Base-by-base conservation (phyloP, 1,140 invertebrate genomes). In the Grapholita molesta region DNA sequence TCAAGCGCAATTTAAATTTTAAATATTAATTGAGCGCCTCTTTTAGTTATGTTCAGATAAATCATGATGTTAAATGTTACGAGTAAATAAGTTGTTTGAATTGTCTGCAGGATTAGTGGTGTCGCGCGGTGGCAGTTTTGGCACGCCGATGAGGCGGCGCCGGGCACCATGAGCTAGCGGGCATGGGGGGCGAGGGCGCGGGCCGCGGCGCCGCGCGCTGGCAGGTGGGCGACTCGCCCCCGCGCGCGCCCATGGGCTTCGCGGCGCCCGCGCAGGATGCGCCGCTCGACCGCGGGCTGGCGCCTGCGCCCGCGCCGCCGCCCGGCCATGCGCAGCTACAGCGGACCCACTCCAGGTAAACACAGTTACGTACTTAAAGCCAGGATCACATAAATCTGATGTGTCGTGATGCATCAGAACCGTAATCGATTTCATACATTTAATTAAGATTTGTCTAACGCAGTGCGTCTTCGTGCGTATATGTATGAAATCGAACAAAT, bases 331-430 rank as follows among this genome's bases (percentile, higher is more conserved):
- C 92, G 75, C 42, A 48, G 18, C 92, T 95, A 84, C 94, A 95
- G 92, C 94, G 95, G 80, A 94, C 95, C 80, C 96, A 96, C 92
- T 96, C 95, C 84, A 94, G 94, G 83, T 88, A 80, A 21, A 12
- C 35, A 4, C 0, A n/a, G 3, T 3, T 7, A 30, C 28, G 7
- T 30, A 30, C 28, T 7, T 30, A 30, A n/a, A n/a, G n/a, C n/a
- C n/a, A n/a, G n/a, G n/a, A n/a, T n/a, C n/a, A n/a, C n/a, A n/a
- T n/a, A n/a, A n/a, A n/a, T n/a, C n/a, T n/a, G n/a, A n/a, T n/a
- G n/a, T n/a, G n/a, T n/a, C n/a, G n/a, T n/a, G n/a, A n/a, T n/a
- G n/a, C n/a, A n/a, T n/a, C n/a, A n/a, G n/a, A n/a, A n/a, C n/a
- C n/a, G n/a, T n/a, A n/a, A n/a, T n/a, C n/a, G n/a, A n/a, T n/a